A percentile compares a stretch with the other conserved stretches of the same genome.
These are phyloP conservation scores for Limosa lapponica DNA, from an alignment of 2,797 vertebrate species.

Conservation along the genomic window DNA sequence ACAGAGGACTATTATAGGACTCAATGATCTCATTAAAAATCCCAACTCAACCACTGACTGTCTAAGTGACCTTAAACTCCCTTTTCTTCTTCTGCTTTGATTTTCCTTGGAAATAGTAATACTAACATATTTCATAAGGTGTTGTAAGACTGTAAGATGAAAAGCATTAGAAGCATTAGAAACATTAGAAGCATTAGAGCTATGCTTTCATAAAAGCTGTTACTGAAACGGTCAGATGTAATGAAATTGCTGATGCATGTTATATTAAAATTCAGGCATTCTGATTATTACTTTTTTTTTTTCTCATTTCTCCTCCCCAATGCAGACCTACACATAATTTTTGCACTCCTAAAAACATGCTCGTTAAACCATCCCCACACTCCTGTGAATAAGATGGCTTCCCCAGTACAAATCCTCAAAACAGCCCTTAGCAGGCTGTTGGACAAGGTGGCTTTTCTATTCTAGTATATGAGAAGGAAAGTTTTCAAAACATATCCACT, in stretches of 20 bases:
- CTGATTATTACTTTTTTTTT: neutral
- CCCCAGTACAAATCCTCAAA: neutral
- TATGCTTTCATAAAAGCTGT: neutral
- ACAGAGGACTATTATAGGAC: neutral
- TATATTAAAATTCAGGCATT: neutral
- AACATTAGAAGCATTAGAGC: neutral
- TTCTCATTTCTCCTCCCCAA: accelerated
- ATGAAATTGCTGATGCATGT: neutral
- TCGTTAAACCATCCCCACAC: neutral
- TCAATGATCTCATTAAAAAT: neutral
- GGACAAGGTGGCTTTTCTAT: neutral
- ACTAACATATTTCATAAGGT: neutral
- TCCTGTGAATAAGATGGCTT: neutral
- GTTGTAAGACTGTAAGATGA: neutral
- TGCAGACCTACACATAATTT: neutral
- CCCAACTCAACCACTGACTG: neutral
- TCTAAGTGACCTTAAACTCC: neutral
- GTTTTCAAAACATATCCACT: neutral
- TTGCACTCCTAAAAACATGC: neutral
- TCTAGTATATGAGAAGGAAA: neutral
- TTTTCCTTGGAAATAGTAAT: neutral
- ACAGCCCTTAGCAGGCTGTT: neutral
- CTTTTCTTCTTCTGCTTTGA: neutral
- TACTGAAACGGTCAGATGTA: neutral
- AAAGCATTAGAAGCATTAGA: neutral